Base-by-base conservation (phyloP, 1,140 invertebrate genomes). In the Aporrectodea caliginosa region DNA sequence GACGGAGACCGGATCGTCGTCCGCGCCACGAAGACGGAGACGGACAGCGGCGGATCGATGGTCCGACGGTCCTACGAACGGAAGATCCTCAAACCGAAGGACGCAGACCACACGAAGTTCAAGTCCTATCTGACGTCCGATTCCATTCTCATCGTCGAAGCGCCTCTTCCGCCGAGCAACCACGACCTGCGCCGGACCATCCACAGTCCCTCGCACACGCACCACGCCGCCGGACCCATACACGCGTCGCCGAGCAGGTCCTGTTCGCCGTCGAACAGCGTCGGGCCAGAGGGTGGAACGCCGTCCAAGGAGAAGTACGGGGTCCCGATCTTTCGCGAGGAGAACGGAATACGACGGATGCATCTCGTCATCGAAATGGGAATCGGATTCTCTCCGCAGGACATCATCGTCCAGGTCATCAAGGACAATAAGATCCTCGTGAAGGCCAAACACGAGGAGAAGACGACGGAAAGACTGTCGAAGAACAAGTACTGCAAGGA, bases 401-500 rank as follows among this genome's bases (percentile, higher is more conserved):
- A 81, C n/a, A 72, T 81, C 32, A 78, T 75, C 68, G 80, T 81
- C 31, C 76, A 78, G 58, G 73, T 78, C 12, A 78, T 81, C 30
- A 81, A 81, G 71, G 80, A 81, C 73, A 81, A 81, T 31, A 58
- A 70, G 43, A 78, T 81, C n/a, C 34, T 35, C 71, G 75, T 81
- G 29, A 78, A 77, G 73, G 80, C 80, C 16, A 81, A 81, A 68
- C 71, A 81, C 73, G 80, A 81, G 58, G 76, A 78, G 73, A 69
- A 73, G 43, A 81, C 80, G 22, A 69, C 80, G 1, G 80, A 81
- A 35, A 31, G 80, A 12, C 35, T 81, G 35, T 72, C 71, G 12
- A 81, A 81, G 71, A 73, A 73, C 80, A 81, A 81, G 71, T 81
- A 73, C 43, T 81, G 31, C 33, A 71, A 74, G 33, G 80, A 81